These are phyloP conservation scores for Pomacea canaliculata DNA, from an alignment of 2,888 invertebrate genomes.

Conservation along the genomic window DNA sequence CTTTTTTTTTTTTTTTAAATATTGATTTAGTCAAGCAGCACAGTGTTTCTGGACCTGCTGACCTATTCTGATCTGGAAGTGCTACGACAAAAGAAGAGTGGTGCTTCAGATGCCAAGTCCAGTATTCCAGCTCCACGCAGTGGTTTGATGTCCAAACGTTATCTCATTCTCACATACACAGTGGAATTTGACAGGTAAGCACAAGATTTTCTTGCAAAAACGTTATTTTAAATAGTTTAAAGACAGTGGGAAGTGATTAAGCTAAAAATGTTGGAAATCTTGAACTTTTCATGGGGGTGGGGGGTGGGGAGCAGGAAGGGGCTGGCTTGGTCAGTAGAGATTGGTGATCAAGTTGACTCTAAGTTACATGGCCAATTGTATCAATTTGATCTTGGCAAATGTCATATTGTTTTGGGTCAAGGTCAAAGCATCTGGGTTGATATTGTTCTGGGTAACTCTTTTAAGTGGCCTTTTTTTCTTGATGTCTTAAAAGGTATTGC, in stretches of 20 bases:
- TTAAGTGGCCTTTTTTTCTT: no score
- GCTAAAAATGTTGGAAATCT: background rate
- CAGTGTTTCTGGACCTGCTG: conserved; percentile 66
- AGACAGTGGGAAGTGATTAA: background rate
- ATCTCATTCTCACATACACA: conserved; percentile 68
- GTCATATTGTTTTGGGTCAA: no score
- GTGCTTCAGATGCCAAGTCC: conserved; percentile 42
- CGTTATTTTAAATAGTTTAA: background rate
- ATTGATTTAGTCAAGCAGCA: conserved; percentile 55
- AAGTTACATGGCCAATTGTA: no score
- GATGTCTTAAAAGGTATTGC: no score
- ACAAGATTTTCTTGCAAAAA: background rate
- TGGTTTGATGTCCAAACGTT: conserved; percentile 63
- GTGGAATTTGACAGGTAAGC: conserved; percentile 69
- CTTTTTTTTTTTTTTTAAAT: background rate
- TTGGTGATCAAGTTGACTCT: no score
- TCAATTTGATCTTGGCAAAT: no score
- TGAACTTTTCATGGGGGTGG: no score
- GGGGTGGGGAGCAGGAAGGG: no score
- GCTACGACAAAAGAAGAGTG: conserved; percentile 63
- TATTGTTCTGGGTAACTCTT: no score
- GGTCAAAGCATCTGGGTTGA: no score
- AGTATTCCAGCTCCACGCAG: conserved; percentile 46
- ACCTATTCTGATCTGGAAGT: conserved; percentile 67
- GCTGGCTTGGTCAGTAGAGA: no score